Evolutionary conservation across 1,140 invertebrate genomes (phyloP), one percentile per base, ranked within the genome.

Genomic region (Anastatus disparis): DNA sequence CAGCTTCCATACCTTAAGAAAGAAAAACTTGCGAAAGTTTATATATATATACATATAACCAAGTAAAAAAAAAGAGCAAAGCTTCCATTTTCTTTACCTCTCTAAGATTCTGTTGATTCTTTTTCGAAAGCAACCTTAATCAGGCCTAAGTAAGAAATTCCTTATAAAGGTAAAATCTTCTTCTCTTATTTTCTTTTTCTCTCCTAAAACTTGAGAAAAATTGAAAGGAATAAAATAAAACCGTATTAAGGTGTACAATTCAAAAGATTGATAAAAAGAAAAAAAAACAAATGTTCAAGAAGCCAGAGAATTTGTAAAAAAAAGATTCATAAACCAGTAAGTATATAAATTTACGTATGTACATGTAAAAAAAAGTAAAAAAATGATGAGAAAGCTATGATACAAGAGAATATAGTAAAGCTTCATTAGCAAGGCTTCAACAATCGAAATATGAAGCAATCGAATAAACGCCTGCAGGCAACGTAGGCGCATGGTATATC

Each of bases 381-480:
- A 22, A 40, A 12, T 9, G 38, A 40, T 24, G 7, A 42, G 35
- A 56, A 38, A 3, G n/a, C 15, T 3, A 38, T 9, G 29, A 40
- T 15, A 53, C n/a, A 29, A 29, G 4, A 8, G 15, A 12, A 26
- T 15, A 2, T n/a, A 29, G 13, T 2, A 53, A 53, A 26, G n/a
- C 56, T 64, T 70, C 59, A 70, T 70, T 70, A 70, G 59, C 48
- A 40, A 70, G 13, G 40, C 29, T 44, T 56, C 61, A 26, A 55
- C 68, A 44, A 70, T 63, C 59, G 59, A 46, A 55, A 63, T 56
- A 46, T 48, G 50, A 70, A 40, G 46, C 38, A 63, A 63, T 64
- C 48, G 42, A 44, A 64, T 70, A 56, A 70, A 35, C 50, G 52
- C 27, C 13, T 22, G 27, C 4, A 53, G 48, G 27, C 63, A 10